Conservation (phyloP, 2,113 vertebrate species). For the Desmodus rotundus region DNA sequence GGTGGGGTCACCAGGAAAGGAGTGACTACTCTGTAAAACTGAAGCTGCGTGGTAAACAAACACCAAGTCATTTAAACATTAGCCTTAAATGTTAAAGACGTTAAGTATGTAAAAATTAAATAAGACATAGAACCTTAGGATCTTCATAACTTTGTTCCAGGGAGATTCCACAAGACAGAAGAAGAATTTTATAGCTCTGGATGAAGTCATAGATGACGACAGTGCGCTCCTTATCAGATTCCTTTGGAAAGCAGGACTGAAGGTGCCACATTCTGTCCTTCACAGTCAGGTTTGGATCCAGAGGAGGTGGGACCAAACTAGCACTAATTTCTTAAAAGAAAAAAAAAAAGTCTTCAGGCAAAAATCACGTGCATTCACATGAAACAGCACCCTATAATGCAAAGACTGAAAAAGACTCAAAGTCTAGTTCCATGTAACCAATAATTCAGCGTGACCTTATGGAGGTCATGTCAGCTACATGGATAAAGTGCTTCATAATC, state of each 20-base stretch:
- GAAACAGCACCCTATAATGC: not conserved
- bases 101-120: constrained; percentile 16
- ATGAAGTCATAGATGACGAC: constrained; percentile 89
- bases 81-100: not conserved
- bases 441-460: not conserved
- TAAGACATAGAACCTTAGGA: constrained; percentile 87
- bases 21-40: not conserved
- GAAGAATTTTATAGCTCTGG: constrained; percentile 90
- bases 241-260: constrained; percentile 81
- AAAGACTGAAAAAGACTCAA: constrained; percentile 13
- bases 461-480: not conserved
- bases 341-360: constrained; percentile 27
- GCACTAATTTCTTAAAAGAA: constrained; percentile 84
- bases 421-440: not conserved
- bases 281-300: constrained; percentile 88
- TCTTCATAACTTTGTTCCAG: constrained; percentile 91
- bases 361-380: constrained; percentile 18
- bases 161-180: constrained; percentile 89
- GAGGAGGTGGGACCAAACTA: constrained; percentile 91
- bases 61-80: constrained; percentile 21
- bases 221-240: constrained; percentile 60
- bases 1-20: not conserved
- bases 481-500: not conserved
- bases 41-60: constrained; percentile 27
- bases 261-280: constrained; percentile 85